These are phyloP conservation scores for Platycnemis pennipes DNA, from an alignment of 2,888 invertebrate genomes.

Conservation along the genomic window DNA sequence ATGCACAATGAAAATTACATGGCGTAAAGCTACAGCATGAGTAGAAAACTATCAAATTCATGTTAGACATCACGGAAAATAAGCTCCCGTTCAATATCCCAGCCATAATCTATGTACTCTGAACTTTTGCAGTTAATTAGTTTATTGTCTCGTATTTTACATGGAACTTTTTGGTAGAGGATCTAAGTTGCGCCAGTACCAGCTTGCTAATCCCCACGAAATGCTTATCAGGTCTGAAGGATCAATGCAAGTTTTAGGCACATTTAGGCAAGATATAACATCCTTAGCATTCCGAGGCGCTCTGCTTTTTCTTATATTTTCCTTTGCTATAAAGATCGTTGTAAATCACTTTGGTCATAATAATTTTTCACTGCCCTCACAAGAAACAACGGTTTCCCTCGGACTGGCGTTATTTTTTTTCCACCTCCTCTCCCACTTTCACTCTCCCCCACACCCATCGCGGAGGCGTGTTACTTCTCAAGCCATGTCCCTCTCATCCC, in stretches of 20 bases:
- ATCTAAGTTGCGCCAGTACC: too few relatives aligned
- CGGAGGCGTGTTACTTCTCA: not conserved
- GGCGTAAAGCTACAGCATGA: too few relatives aligned
- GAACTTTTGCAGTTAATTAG: too few relatives aligned
- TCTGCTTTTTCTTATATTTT: not conserved
- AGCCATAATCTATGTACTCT: too few relatives aligned
- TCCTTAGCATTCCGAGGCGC: slow-evolving; percentile 1
- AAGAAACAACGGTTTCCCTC: slow-evolving; percentile 52
- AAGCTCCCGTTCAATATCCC: too few relatives aligned
- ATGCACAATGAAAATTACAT: too few relatives aligned
- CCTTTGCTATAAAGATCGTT: slow-evolving; percentile 46
- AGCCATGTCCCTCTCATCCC: not conserved
- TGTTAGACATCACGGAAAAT: too few relatives aligned
- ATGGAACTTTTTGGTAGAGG: too few relatives aligned
- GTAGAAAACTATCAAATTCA: too few relatives aligned
- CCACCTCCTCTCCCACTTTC: not conserved
- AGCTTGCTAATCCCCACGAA: not conserved
- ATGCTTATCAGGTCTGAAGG: not conserved
- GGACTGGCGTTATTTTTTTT: slow-evolving; percentile 48
- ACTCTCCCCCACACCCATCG: not conserved
- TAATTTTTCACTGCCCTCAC: slow-evolving; percentile 60
- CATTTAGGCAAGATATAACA: slow-evolving; percentile 39
- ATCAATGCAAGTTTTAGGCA: not conserved
- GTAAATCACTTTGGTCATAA: slow-evolving; percentile 65
- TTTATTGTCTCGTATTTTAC: too few relatives aligned